Conservation (phyloP, 1,140 invertebrate genomes). For the Bombus superbus region DNA sequence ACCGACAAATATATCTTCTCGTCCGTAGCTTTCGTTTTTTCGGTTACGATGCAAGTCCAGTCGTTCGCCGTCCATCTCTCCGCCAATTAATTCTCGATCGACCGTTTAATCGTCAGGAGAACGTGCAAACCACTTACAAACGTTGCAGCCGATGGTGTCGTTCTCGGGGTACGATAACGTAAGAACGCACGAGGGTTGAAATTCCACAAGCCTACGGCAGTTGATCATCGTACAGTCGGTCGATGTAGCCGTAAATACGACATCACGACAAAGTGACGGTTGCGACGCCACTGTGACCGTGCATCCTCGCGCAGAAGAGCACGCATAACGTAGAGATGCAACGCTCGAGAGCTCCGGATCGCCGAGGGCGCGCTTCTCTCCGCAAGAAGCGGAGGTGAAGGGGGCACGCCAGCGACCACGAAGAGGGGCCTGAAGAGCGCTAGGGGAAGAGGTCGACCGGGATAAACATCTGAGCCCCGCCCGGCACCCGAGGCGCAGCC, state of each 20-base stretch:
- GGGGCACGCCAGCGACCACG: constrained; percentile 66
- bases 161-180: too few relatives aligned
- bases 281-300: constrained; percentile 77
- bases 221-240: too few relatives aligned
- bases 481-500: constrained; percentile 80
- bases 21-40: too few relatives aligned
- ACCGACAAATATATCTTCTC: too few relatives aligned
- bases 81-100: too few relatives aligned
- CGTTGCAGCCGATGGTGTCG: too few relatives aligned
- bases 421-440: constrained; percentile 63
- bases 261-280: constrained; percentile 23
- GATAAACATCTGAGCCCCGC: constrained; percentile 83
- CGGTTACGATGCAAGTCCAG: too few relatives aligned
- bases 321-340: constrained; percentile 78
- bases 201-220: too few relatives aligned
- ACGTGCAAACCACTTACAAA: too few relatives aligned
- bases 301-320: constrained; percentile 75
- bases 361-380: constrained; percentile 78
- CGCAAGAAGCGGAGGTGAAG: constrained; percentile 69
- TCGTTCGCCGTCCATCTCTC: accelerated
- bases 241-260: too few relatives aligned
- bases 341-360: constrained; percentile 71
- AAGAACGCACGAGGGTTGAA: too few relatives aligned
- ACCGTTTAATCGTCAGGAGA: too few relatives aligned
- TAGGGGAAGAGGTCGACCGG: constrained; percentile 80